Evolutionary conservation across 2,797 vertebrate species (phyloP).

Genomic region (Hemibagrus guttatus): DNA sequence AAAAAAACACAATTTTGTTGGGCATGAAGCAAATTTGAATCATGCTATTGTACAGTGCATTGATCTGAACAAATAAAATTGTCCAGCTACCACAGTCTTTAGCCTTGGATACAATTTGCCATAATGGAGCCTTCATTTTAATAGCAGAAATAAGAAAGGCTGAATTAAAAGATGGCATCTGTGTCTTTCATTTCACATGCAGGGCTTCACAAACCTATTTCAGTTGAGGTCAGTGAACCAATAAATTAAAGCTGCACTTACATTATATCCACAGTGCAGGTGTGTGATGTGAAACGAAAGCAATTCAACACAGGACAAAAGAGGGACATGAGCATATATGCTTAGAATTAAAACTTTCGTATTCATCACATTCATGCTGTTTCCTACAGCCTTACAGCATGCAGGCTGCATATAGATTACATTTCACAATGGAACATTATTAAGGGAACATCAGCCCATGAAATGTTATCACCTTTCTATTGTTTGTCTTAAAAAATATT

Average conservation of each 20-base stretch:
- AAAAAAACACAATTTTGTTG: background rate
- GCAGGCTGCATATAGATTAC: background rate
- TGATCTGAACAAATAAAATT: constrained; percentile 3
- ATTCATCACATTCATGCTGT: constrained; percentile 21
- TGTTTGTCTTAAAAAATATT: constrained; percentile 33
- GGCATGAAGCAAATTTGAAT: background rate
- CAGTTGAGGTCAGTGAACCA: constrained; percentile 51
- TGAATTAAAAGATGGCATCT: constrained; percentile 41
- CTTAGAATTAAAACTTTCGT: constrained; percentile 25
- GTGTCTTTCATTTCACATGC: constrained; percentile 45
- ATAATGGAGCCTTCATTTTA: background rate
- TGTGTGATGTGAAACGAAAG: constrained; percentile 40
- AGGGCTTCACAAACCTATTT: constrained; percentile 53
- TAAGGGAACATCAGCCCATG: background rate
- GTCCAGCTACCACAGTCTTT: background rate
- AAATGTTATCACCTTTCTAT: constrained; percentile 30
- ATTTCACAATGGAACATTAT: constrained; percentile 30
- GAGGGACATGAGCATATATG: constrained; percentile 33
- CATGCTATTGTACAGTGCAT: constrained; percentile 11
- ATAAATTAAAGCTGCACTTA: constrained; percentile 57
- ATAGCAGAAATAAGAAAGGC: constrained; percentile 17
- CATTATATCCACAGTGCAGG: constrained; percentile 54
- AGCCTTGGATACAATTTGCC: background rate
- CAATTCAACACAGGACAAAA: constrained; percentile 50
- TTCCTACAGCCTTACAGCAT: background rate